Base-by-base conservation (phyloP, 2,113 vertebrate species). In the Hippocampus zosterae region DNA sequence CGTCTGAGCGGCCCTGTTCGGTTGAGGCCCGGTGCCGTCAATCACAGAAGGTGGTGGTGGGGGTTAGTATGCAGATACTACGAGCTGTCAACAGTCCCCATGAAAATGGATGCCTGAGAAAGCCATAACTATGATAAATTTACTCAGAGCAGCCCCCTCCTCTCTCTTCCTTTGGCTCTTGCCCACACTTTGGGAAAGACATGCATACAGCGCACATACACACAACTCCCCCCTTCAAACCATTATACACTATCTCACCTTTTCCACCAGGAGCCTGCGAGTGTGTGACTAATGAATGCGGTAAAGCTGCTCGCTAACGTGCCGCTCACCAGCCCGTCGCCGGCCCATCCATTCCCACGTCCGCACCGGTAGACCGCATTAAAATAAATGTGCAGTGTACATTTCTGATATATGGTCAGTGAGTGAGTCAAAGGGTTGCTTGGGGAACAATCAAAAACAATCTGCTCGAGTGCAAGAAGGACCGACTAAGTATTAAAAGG, bases 91-190 rank as follows among this genome's bases (percentile, higher is more conserved):
- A 90, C 91, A 91, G 89, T 91, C 94, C 93, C 90, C 90, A 90
- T 93, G 93, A 96, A 96, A 96, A 97, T 93, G 95, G 94, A 97
- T 94, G 95, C 92, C 85, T 88, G 71, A 94, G 93, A 93, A 97
- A 96, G 94, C 95, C 93, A 94, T 97, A 96, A 97, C 93, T 94
- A 96, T 97, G 95, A 98, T 95, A 96, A 96, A 98, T 97, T 94
- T 83, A 87, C 93, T 83, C 59, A 5, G 69, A 82, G 78, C 77
- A 73, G 40, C 68, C 85, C 84, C 81, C 84, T 69, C 84, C 77
- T 71, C 81, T 75, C 76, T 60, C 74, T 55, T 16, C 67, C 66
- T 76, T 76, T 65, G 69, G 72, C 69, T 74, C 78, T 66, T 42
- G 3, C 85, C 81, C 68, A 70, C 85, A 76, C 79, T 84, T 79